These are phyloP conservation scores for Drosophila oshimai DNA, from an alignment of 1,140 invertebrate species.

Conservation along the genomic window DNA sequence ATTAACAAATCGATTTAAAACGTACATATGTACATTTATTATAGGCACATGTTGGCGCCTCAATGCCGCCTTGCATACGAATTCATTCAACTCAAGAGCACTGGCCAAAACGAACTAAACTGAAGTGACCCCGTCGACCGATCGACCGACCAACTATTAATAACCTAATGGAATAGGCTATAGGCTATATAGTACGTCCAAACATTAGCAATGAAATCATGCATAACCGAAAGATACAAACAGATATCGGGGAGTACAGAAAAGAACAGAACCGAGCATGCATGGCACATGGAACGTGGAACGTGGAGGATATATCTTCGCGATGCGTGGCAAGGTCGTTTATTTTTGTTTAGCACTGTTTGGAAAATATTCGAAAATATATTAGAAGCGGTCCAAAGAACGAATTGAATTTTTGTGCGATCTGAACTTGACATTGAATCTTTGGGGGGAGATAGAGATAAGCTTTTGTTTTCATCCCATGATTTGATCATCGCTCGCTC, in stretches of 20 bases:
- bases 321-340: slow-evolving; percentile 61
- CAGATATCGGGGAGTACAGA: slow-evolving; percentile 32
- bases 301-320: slow-evolving; percentile 27
- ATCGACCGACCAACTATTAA: slow-evolving; percentile 40
- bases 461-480: slow-evolving; percentile 21
- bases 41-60: slow-evolving; percentile 20
- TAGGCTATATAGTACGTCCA: no score
- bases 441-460: slow-evolving; percentile 24
- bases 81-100: slow-evolving; percentile 65
- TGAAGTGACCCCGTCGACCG: slow-evolving; percentile 32
- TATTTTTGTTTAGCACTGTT: slow-evolving; percentile 53
- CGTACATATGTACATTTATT: neutral
- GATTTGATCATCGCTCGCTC: neutral
- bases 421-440: slow-evolving; percentile 77
- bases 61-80: slow-evolving; percentile 56
- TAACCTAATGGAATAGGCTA: slow-evolving; percentile 47
- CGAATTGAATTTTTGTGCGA: slow-evolving; percentile 26
- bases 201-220: slow-evolving; percentile 56
- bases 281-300: slow-evolving; percentile 21
- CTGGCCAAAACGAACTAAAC: slow-evolving; percentile 36
- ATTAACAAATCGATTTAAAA: no score
- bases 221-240: slow-evolving; percentile 43
- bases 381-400: slow-evolving; percentile 17
- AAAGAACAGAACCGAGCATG: slow-evolving; percentile 13
- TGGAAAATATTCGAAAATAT: slow-evolving; percentile 3